A percentile compares a stretch with the other conserved stretches of the same genome.
These are phyloP conservation scores for Ochropleura leucogaster DNA, from an alignment of 2,888 invertebrate species.

Conservation along the genomic window DNA sequence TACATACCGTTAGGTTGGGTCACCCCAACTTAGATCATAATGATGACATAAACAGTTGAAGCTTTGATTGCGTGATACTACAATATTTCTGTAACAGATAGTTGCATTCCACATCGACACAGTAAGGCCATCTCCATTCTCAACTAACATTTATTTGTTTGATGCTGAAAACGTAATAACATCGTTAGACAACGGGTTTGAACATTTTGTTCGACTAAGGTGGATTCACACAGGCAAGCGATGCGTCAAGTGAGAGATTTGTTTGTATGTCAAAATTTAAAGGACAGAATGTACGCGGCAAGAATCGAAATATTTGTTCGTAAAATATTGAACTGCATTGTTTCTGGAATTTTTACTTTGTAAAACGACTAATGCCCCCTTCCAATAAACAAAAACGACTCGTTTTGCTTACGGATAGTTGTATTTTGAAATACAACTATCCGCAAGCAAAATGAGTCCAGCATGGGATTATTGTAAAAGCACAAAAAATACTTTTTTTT, in stretches of 20 bases:
- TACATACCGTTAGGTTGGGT: background rate
- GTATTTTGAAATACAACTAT: too few species aligned
- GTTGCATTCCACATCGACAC: slow-evolving; percentile 5
- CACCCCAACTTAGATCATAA: background rate
- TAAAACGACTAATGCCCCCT: too few species aligned
- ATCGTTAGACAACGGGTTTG: slow-evolving; percentile 47
- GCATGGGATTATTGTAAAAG: background rate
- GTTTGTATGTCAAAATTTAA: background rate
- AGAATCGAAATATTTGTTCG: background rate
- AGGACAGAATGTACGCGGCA: too few species aligned
- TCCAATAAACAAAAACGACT: too few species aligned
- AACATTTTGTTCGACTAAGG: slow-evolving; percentile 56
- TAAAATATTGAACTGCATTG: background rate
- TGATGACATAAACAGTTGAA: background rate
- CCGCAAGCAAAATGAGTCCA: too few species aligned
- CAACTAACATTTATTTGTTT: slow-evolving; percentile 22
- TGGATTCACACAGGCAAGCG: background rate
- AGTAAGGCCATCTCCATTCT: background rate
- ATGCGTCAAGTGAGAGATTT: background rate
- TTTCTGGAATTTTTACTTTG: background rate
- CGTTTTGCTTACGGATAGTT: too few species aligned
- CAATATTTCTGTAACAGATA: slow-evolving; percentile 4
- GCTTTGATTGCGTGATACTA: background rate
- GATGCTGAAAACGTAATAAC: slow-evolving; percentile 48
- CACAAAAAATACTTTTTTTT: background rate